Base-by-base conservation (phyloP, 2,113 vertebrate species). In the Rhodinocichla rosea region DNA sequence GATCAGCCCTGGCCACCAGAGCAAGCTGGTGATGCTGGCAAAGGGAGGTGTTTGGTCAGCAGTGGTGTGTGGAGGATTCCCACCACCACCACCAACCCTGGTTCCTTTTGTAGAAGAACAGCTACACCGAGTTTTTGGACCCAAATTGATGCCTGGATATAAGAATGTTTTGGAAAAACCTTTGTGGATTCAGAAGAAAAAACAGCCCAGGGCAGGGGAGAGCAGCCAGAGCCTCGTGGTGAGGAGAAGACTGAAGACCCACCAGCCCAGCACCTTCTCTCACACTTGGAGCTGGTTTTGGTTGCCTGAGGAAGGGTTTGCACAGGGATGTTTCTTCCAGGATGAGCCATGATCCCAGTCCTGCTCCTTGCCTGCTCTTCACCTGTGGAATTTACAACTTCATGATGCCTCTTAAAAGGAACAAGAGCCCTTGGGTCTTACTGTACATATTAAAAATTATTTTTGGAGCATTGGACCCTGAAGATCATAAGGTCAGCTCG, bases 271-370 rank as follows among this genome's bases (percentile, higher is more conserved):
- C 28, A 44, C 11, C 12, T 70, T 67, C 64, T 88, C 21, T 40
- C 37, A 27, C 37, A 0, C 0, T 0, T 5, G 30, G 44, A 16
- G 14, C 55, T 78, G 57, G n/a, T 11, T 30, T 12, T 21, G 27
- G 22, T 12, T 35, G 24, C 6, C 26, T 20, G 5, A 85, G 6
- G 18, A 80, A 56, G 74, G 45, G 7, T 30, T 24, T 65, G 28
- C 32, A 5, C 26, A 23, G 56, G 11, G 44, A 7, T 45, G 5
- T 75, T 86, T 56, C 70, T 16, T 75, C 30, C 78, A 52, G 53
- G 21, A 44, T 21, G 40, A 86, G 33, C 44, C 44, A 20, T 16
- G 33, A 13, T 55, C 47, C 2, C 4, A 37, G 39, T 45, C 44
- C 49, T 78, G 6, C 59, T 69, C 73, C 44, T 39, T 42, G 28